Conservation (phyloP, 2,113 vertebrate species). For the Hyaena hyaena region DNA sequence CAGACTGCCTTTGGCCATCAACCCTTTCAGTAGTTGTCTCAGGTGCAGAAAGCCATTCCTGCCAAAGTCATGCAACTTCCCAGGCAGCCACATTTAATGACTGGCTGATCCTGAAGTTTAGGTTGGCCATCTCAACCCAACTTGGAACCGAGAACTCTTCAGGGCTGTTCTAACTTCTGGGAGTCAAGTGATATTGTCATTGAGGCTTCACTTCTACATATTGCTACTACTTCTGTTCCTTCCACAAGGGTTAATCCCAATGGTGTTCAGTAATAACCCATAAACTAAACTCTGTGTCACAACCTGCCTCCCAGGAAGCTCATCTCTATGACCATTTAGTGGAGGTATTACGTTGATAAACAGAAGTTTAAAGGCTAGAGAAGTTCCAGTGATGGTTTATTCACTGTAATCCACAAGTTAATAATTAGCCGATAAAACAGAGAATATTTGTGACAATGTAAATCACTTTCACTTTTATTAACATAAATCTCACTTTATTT, state of each 20-base stretch:
- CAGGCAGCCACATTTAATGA: neutral
- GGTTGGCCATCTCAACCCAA: neutral
- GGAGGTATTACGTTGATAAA: neutral
- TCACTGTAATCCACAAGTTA: neutral
- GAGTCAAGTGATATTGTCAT: accelerated
- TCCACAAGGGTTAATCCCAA: neutral
- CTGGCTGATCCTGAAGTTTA: neutral
- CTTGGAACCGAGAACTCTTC: neutral
- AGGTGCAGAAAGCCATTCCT: neutral
- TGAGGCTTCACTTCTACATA: neutral
- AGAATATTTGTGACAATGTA: neutral
- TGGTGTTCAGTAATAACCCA: neutral
- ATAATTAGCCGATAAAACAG: neutral
- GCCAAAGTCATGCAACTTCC: neutral
- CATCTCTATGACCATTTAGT: neutral
- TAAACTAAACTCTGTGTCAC: neutral
- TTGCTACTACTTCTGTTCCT: neutral
- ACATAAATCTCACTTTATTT: neutral
- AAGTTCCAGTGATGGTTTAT: neutral
- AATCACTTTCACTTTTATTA: neutral
- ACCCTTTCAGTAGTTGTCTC: neutral
- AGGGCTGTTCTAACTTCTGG: neutral
- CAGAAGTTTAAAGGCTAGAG: neutral
- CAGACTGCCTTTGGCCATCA: neutral
- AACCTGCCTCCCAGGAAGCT: neutral